Base-by-base conservation (phyloP, 2,888 invertebrate species). In the Plebejus melissa region DNA sequence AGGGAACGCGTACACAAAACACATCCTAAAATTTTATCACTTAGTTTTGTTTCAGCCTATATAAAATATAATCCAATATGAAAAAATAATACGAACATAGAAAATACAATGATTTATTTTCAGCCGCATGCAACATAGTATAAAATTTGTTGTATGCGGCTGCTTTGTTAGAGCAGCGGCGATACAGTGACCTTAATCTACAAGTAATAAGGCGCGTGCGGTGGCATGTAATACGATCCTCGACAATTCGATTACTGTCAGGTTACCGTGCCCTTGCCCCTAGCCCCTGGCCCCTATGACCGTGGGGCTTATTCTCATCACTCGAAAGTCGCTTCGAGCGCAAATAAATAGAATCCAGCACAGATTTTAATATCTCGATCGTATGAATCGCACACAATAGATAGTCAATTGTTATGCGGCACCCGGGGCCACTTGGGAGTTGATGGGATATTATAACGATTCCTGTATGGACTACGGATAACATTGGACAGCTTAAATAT, bases 141-240 rank as follows among this genome's bases (percentile, higher is more conserved):
- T 32, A 32, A 32, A 32, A 32, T 32, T 32, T 32, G 32, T 32
- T 32, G 22, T 57, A 13, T 22, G 22, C 22, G 22, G 22, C 22
- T 22, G 0, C 54, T 54, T 54, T 54, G 16, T 4, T 54, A 54
- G 54, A 54, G 4, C 16, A 54, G 22, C 7, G 28, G 5, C 4
- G 65, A 6, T 65, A 65, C 65, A 36, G 65, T 65, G 65, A 65
- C 71, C 74, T 74, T 50, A 71, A 86, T 84, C 65, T 65, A 65
- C 32, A 16, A 32, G 13, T 65, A 65, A 13, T 36, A 65, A 36
- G 65, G 65, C 32, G 65, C 32, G 65, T 32, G 13, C 28, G 60
- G 28, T 65, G 65, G 65, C 32, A 65, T 65, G 65, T 65, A 65
- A 65, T 16, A 36, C 65, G 32, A 65, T 65, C 65, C 65, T 65